Conservation (phyloP, 2,113 vertebrate species). For the Mobula hypostoma region DNA sequence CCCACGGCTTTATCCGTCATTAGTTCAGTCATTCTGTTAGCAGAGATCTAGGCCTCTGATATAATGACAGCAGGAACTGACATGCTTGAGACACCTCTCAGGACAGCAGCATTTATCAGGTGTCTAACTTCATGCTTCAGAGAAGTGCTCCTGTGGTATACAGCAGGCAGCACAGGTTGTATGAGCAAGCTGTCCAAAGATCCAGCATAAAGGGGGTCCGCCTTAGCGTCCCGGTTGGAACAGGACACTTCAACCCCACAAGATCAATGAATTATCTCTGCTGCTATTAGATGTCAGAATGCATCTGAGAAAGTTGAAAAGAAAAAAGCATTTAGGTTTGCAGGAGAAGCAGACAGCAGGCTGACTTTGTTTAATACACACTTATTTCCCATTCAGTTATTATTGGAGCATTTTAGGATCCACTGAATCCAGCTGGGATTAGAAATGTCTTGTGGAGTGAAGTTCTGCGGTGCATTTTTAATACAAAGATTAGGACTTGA, state of each 20-base stretch:
- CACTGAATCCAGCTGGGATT: neutral
- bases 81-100: neutral
- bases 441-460: neutral
- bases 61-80: neutral
- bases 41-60: neutral
- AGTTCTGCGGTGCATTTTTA: neutral
- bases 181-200: neutral
- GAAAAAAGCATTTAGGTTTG: neutral
- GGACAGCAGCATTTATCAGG: neutral
- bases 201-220: too few species aligned
- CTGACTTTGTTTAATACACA: neutral
- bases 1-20: neutral
- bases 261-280: neutral
- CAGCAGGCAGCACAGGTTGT: neutral
- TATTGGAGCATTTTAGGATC: neutral
- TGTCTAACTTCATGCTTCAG: neutral
- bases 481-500: neutral
- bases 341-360: neutral
- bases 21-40: neutral
- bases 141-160: neutral
- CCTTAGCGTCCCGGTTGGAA: neutral
- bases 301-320: neutral
- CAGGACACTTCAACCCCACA: neutral
- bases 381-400: neutral
- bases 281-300: neutral